Percentiles rank a stretch among this genome's conserved stretches.
Conservation (phyloP, 2,888 invertebrate species). For the Andrena trimmerana region DNA sequence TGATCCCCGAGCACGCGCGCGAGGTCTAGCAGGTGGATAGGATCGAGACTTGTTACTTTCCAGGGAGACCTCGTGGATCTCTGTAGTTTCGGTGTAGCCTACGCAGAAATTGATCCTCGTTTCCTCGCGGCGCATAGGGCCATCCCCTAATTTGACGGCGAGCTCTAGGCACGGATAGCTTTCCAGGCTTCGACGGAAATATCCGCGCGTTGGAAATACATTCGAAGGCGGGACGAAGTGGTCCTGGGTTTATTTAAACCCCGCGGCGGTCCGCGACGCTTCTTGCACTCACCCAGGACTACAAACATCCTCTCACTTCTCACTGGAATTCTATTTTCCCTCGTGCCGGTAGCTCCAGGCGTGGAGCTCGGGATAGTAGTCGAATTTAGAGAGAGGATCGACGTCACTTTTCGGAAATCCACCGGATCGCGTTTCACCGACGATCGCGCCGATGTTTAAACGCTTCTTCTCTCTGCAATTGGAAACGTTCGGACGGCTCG, state of each 20-base stretch:
- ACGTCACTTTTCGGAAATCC: not conserved
- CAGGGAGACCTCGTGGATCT: not conserved
- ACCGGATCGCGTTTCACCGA: not conserved
- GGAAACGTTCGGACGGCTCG: not conserved
- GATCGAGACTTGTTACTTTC: not conserved
- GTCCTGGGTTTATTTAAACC: conserved; percentile 26
- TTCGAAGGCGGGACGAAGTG: not conserved
- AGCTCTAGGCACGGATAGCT: not conserved
- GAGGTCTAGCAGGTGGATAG: no score
- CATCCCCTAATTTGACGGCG: not conserved
- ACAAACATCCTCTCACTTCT: not conserved
- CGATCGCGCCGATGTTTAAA: not conserved
- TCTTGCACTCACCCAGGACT: not conserved
- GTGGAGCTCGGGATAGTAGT: not conserved
- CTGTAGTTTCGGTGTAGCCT: not conserved
- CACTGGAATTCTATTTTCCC: conserved; percentile 28
- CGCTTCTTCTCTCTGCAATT: conserved; percentile 8
- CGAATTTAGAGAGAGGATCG: no score
- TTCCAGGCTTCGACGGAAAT: conserved; percentile 8
- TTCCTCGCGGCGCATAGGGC: no score
- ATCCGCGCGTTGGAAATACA: not conserved
- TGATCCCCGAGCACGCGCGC: no score
- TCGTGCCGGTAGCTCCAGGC: not conserved
- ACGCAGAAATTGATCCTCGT: conserved; percentile 26
- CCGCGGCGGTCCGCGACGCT: not conserved